These are phyloP conservation scores for Trypoxylon attenuatum DNA, from an alignment of 2,888 invertebrate genomes.

Conservation along the genomic window DNA sequence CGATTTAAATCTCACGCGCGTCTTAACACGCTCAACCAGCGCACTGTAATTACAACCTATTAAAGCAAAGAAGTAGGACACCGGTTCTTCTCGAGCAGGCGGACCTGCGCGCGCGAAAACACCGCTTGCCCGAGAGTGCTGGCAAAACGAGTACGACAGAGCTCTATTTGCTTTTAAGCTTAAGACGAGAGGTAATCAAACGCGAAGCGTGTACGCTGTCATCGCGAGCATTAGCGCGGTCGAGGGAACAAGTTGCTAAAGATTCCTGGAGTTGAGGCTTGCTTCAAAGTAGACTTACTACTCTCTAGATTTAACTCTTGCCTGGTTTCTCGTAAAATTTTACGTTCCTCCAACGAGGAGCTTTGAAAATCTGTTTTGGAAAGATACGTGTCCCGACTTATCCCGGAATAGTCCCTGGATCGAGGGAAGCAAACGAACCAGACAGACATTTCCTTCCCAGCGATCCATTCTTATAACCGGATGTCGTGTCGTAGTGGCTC, in stretches of 20 bases:
- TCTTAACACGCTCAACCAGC: too few relatives aligned
- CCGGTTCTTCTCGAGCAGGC: background rate
- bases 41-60: background rate
- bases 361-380: background rate
- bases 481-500: slow-evolving; percentile 42
- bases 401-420: slow-evolving; percentile 37
- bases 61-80: background rate
- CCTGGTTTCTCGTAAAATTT: slow-evolving; percentile 39
- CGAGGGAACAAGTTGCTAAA: too few relatives aligned
- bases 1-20: background rate
- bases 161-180: background rate
- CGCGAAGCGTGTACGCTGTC: slow-evolving; percentile 10
- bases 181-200: slow-evolving; percentile 9
- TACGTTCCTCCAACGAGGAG: slow-evolving; percentile 26
- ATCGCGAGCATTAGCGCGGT: slow-evolving; percentile 14
- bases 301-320: too few relatives aligned
- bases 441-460: slow-evolving; percentile 43
- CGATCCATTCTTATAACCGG: slow-evolving; percentile 42
- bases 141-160: background rate
- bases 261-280: too few relatives aligned
- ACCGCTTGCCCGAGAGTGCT: background rate
- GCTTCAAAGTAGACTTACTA: too few relatives aligned
- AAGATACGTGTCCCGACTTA: slow-evolving; percentile 10
- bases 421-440: slow-evolving; percentile 39
- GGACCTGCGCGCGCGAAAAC: too few relatives aligned